Conservation (phyloP, 37 sponge, comb jelly and placozoan genomes). For the Haliclona indistincta region DNA sequence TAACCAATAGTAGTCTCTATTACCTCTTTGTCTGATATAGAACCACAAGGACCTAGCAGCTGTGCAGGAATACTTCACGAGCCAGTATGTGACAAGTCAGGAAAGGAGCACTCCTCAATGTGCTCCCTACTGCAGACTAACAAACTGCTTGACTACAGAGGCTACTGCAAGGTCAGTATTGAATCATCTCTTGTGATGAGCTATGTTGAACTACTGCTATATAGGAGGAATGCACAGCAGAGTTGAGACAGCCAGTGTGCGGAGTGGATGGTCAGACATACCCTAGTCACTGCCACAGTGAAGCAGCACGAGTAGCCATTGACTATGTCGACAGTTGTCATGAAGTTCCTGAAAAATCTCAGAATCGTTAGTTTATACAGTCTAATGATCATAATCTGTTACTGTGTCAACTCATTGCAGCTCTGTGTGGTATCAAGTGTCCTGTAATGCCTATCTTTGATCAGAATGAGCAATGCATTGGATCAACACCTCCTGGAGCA, state of each 20-base stretch:
- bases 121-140: constrained; percentile 36
- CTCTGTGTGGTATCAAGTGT: constrained; percentile 40
- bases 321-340: constrained; percentile 51
- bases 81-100: constrained; percentile 44
- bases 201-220: too few species aligned
- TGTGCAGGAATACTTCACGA: neutral
- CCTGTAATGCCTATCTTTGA: constrained; percentile 20
- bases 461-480: constrained; percentile 19
- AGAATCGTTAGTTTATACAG: neutral
- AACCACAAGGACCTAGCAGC: neutral
- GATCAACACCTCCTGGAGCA: constrained; percentile 30
- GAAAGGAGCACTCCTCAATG: constrained; percentile 23
- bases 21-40: constrained; percentile 1
- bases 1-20: neutral
- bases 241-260: constrained; percentile 29
- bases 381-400: neutral
- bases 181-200: neutral
- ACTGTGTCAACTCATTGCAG: neutral
- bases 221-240: constrained; percentile 25
- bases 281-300: constrained; percentile 49
- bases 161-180: constrained; percentile 54
- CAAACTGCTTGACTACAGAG: constrained; percentile 32
- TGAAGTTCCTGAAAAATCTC: constrained; percentile 18
- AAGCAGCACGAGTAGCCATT: constrained; percentile 19
- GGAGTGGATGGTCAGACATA: constrained; percentile 69